A percentile compares a stretch with the other conserved stretches of the same genome.
phyloP scores from a whole-genome alignment of 2,113 vertebrate genomes.

The Numida meleagris region DNA sequence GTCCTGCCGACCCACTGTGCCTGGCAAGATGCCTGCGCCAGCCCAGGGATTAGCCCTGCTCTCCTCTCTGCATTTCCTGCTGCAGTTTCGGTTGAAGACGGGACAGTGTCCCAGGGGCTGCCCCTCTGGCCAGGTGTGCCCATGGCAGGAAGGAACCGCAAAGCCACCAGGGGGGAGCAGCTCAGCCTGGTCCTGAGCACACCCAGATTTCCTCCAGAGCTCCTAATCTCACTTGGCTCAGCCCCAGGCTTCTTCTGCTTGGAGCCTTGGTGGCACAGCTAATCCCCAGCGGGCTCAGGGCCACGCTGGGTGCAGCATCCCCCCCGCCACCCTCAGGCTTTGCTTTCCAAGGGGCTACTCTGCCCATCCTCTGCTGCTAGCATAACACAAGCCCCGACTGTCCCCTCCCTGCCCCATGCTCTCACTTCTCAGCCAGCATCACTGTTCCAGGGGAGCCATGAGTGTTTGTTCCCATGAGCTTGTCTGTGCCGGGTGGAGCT shows the following conservation, averaged over 20 bases:
- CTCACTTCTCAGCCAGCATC: not conserved
- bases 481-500: not conserved
- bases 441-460: not conserved
- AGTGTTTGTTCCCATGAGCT: not conserved
- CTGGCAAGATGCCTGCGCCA: not conserved
- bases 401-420: not conserved
- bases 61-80: slow-evolving; percentile 33
- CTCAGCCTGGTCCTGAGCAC: not conserved
- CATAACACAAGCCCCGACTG: not conserved
- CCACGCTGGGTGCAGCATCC: not conserved
- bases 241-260: slow-evolving; percentile 27
- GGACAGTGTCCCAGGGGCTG: not conserved
- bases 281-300: not conserved
- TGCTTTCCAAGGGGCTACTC: not conserved
- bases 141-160: not conserved
- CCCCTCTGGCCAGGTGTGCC: not conserved
- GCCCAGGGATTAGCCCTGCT: not conserved
- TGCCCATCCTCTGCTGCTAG: not conserved
- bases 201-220: slow-evolving; percentile 54
- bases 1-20: not conserved
- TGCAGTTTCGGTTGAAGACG: slow-evolving; percentile 25
- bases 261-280: slow-evolving; percentile 2
- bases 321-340: not conserved
- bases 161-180: not conserved
- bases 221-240: slow-evolving; percentile 55